Conservation (phyloP, 2,113 vertebrate species). For the Elanoides forficatus region DNA sequence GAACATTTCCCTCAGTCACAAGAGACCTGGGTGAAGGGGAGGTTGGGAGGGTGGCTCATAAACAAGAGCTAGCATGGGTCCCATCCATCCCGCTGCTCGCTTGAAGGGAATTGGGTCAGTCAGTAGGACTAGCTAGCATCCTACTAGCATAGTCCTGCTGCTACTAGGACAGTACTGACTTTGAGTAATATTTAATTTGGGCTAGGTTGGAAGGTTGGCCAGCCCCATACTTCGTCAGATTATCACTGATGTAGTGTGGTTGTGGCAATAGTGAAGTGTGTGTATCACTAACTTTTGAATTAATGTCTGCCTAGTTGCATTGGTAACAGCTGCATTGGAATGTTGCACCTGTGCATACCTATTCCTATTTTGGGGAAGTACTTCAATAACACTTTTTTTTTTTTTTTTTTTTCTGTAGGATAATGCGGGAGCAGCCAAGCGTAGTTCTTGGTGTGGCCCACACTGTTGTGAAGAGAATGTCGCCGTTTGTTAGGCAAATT, state of each 20-base stretch:
- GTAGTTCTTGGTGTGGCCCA: conserved; percentile 89
- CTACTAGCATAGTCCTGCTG: neutral
- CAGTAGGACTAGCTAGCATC: neutral
- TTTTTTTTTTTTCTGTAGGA: conserved; percentile 66
- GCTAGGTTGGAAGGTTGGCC: neutral
- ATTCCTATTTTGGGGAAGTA: accelerated
- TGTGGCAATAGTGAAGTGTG: neutral
- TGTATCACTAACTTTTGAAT: too few relatives aligned
- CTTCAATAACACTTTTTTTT: too few relatives aligned
- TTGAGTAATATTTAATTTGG: accelerated
- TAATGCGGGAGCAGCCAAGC: conserved; percentile 88
- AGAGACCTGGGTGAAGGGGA: neutral
- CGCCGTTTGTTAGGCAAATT: conserved; percentile 89
- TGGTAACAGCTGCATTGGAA: accelerated
- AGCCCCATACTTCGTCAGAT: accelerated
- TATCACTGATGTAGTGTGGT: neutral
- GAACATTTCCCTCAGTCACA: neutral
- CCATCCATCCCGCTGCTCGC: neutral
- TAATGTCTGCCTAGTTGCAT: neutral
- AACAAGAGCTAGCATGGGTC: neutral
- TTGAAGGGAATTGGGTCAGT: neutral
- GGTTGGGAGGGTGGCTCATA: neutral
- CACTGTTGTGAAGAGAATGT: conserved; percentile 88
- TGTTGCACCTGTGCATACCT: neutral
- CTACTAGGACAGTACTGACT: accelerated